Percentiles rank a stretch among this genome's conserved stretches.
phyloP scores from a whole-genome alignment of 2,113 vertebrate genomes.

The Brachypodius melanocephalos region DNA sequence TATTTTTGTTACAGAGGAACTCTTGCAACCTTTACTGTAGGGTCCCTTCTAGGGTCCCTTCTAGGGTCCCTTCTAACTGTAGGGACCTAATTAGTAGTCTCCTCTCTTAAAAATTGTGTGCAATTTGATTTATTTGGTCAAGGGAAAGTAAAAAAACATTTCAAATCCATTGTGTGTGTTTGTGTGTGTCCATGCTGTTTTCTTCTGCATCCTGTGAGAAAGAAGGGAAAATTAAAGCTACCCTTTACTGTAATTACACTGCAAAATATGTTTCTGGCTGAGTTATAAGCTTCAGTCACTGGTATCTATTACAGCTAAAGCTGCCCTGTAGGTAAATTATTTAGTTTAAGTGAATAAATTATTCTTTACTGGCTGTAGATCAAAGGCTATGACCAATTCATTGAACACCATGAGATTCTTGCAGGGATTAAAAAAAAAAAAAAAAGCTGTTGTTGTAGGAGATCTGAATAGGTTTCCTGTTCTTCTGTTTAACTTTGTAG shows the following conservation, averaged over 20 bases:
- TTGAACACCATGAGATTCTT: neutral
- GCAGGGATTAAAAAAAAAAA: neutral
- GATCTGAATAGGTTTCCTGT: constrained; percentile 22
- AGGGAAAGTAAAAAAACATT: neutral
- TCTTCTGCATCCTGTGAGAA: neutral
- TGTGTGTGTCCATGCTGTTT: neutral
- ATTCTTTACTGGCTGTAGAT: neutral
- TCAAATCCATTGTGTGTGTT: neutral
- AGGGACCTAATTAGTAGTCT: neutral
- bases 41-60: neutral
- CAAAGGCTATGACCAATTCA: neutral
- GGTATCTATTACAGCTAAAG: neutral
- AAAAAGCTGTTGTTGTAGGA: neutral
- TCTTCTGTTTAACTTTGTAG: neutral
- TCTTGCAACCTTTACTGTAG: neutral
- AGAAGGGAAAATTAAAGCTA: neutral
- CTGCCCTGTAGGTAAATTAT: neutral
- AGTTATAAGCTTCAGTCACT: neutral
- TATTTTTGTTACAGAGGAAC: neutral
- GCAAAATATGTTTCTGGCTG: neutral
- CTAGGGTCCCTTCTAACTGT: neutral
- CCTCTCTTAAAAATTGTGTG: neutral
- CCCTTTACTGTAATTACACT: neutral
- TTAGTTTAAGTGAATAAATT: neutral
- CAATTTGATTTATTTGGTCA: neutral